phyloP scores from a whole-genome alignment of 2,113 vertebrate species.

The Indri indri region DNA sequence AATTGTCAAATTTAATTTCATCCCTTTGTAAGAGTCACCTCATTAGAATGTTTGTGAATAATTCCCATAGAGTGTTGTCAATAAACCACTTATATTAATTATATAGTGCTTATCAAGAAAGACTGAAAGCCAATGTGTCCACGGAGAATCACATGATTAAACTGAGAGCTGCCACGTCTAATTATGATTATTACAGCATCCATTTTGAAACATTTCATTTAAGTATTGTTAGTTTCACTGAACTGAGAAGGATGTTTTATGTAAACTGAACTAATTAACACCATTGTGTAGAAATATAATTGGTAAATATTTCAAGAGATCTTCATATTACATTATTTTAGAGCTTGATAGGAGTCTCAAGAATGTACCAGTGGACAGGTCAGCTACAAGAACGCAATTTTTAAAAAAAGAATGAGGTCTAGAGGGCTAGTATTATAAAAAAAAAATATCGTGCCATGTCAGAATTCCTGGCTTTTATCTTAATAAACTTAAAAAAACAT shows the following conservation, averaged over 20 bases:
- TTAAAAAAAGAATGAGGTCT: neutral
- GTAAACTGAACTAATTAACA: neutral
- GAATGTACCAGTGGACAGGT: neutral
- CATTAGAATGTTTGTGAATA: conserved; percentile 20
- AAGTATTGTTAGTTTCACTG: neutral
- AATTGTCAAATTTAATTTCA: conserved; percentile 28
- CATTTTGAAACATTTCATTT: neutral
- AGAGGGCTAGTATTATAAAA: neutral
- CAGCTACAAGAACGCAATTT: neutral
- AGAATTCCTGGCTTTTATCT: neutral
- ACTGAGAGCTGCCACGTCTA: neutral
- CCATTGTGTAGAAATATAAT: neutral
- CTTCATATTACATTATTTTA: conserved; percentile 2
- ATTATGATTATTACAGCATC: neutral
- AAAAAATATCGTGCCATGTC: neutral
- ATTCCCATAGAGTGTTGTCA: neutral
- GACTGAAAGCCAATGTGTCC: neutral
- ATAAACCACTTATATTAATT: conserved; percentile 17
- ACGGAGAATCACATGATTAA: neutral
- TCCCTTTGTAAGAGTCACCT: neutral
- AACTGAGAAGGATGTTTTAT: neutral
- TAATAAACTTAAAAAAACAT: neutral
- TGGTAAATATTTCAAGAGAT: neutral
- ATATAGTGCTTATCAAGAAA: conserved; percentile 1
- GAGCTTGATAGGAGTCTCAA: neutral